Percentiles rank a stretch among this genome's conserved stretches.
These are phyloP conservation scores for Peromyscus nudipes DNA, from an alignment of 2,797 vertebrate genomes.

Conservation along the genomic window DNA sequence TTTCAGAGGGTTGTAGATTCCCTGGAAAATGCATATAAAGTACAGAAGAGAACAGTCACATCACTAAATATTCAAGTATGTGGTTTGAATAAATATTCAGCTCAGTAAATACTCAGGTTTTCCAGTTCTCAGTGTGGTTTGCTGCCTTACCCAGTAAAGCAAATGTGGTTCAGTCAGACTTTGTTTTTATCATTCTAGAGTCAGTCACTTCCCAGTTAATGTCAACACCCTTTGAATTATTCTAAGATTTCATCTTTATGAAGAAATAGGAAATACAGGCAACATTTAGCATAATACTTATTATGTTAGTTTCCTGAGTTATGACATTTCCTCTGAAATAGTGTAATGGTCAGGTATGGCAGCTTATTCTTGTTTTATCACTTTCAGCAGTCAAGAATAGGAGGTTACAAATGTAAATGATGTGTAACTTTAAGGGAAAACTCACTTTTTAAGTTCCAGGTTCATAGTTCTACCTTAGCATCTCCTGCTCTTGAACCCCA, in stretches of 20 bases:
- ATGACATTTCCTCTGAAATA: background rate
- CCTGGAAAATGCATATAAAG: background rate
- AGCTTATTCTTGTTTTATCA: background rate
- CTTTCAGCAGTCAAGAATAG: background rate
- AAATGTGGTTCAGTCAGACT: slow-evolving; percentile 15
- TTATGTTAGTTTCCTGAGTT: background rate
- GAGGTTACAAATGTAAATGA: background rate
- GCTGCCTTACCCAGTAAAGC: background rate
- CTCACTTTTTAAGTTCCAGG: background rate
- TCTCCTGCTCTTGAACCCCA: background rate
- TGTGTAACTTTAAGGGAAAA: background rate
- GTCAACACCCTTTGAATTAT: background rate
- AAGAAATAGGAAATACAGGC: background rate
- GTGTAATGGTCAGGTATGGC: background rate
- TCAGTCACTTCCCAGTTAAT: background rate
- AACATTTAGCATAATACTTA: background rate
- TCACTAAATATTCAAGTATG: background rate
- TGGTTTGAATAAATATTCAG: background rate
- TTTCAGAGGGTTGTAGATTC: background rate
- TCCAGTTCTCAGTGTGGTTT: background rate
- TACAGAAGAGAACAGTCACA: background rate
- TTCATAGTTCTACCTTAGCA: background rate
- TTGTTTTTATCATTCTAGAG: background rate
- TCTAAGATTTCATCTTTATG: background rate
- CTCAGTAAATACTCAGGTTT: background rate